These are phyloP conservation scores for Drosophila acutilabella DNA, from an alignment of 2,888 invertebrate species.

Conservation along the genomic window DNA sequence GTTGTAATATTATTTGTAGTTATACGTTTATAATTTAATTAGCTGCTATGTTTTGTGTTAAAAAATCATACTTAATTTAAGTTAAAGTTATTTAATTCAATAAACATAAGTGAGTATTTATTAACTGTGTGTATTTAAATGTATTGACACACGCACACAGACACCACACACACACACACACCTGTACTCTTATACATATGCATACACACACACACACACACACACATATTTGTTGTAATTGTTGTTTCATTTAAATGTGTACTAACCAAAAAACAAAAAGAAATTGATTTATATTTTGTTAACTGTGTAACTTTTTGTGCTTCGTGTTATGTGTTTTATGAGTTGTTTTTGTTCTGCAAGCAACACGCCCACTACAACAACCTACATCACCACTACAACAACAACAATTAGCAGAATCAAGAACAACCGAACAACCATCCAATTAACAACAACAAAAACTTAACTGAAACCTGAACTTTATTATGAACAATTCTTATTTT, in stretches of 20 bases:
- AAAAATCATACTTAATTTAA: slow-evolving; percentile 8
- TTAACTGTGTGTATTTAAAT: slow-evolving; percentile 23
- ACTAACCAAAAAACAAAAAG: slow-evolving; percentile 20
- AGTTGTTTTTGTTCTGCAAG: slow-evolving; percentile 27
- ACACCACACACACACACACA: slow-evolving; percentile 22
- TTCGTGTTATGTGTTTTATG: slow-evolving; percentile 35
- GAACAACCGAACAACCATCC: slow-evolving; percentile 17
- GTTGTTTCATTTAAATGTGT: slow-evolving; percentile 46
- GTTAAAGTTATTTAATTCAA: slow-evolving; percentile 26
- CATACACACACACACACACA: slow-evolving; percentile 22
- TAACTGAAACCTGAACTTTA: slow-evolving; percentile 11
- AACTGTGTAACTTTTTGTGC: slow-evolving; percentile 26
- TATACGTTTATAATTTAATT: slow-evolving; percentile 23
- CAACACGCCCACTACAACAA: slow-evolving; percentile 29
- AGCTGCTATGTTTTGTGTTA: slow-evolving; percentile 25
- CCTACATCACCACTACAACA: slow-evolving; percentile 11
- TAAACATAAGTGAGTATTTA: slow-evolving; percentile 24
- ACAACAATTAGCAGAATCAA: slow-evolving; percentile 24
- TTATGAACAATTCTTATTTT: slow-evolving; percentile 51
- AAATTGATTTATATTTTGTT: slow-evolving; percentile 22
- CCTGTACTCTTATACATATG: slow-evolving; percentile 18
- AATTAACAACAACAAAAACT: slow-evolving; percentile 26
- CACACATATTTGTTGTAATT: slow-evolving; percentile 46
- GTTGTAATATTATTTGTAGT: slow-evolving; percentile 26
- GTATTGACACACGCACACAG: slow-evolving; percentile 21